Base-by-base conservation (phyloP, 2,797 vertebrate species). In the Alosa sapidissima region DNA sequence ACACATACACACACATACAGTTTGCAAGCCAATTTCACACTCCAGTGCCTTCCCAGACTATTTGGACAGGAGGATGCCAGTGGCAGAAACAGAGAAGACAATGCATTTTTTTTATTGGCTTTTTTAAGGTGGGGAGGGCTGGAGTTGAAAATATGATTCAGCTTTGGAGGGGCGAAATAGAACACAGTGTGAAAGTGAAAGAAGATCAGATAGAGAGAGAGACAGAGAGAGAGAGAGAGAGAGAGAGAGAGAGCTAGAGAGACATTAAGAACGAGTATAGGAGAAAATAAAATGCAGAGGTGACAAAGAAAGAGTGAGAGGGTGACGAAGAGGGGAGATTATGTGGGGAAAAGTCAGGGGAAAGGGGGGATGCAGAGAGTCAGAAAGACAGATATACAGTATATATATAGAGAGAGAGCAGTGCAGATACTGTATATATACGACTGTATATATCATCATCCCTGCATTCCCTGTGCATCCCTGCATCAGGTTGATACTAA, bases 11-110 rank as follows among this genome's bases (percentile, higher is more conserved):
- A 36, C 65, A 33, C 92, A 87, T 93, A 93, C 93, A 91, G 93
- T 95, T 93, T 92, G 94, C 93, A 94, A 95, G 93, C 95, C 94
- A 96, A 95, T 96, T 96, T 96, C 95, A 95, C 93, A 92, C 94
- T 92, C 92, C 89, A 89, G 91, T 93, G 94, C 93, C 88, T 94
- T 92, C 93, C 92, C 91, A 94, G 94, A 95, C 94, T 94, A 93
- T 95, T 94, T 94, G 94, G 94, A 95, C 94, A 95, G 94, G 93
- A 94, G 92, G 93, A 94, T 93, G 94, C 93, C 95, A 93, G 92
- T 92, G 93, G 94, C 93, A 93, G 91, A 94, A 93, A 93, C 92
- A 93, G 92, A 93, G 93, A 92, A 78, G 72, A 78, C 72, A 78
- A 78, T 78, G 72, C 72, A 78, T 78, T 78, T 78, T 45, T 78